Evolutionary conservation across 2,113 vertebrate species (phyloP), one percentile per base, ranked within the genome.

Genomic region (Saguinus midas): DNA sequence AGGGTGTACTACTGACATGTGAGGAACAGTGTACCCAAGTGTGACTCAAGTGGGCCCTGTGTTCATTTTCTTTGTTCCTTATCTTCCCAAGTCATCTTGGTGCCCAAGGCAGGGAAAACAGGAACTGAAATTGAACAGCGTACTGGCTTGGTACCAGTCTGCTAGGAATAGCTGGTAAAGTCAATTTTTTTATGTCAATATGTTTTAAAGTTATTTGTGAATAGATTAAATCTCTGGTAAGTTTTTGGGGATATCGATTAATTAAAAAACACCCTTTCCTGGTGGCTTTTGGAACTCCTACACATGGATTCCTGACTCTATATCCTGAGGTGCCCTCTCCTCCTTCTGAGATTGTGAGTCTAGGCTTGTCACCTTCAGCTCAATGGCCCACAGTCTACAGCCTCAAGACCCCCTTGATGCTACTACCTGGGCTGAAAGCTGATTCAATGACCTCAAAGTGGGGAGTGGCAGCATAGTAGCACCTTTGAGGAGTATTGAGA

Each of bases 201-300:
- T 79, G 50, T 91, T 91, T 81, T 97, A 79, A 61, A 93, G 32
- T 92, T 96, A 96, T 75, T 87, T 80, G 32, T 93, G 80, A 48
- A 79, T 93, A 96, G 68, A 79, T 43, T 95, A 94, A 93, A 17
- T 94, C 73, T 94, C 50, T 97, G 29, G 45, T 64, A 94, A 64
- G 21, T 87, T 85, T 96, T 76, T 20, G 85, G 58, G 50, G 50
- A 37, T 70, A 76, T 91, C 45, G 43, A 66, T 85, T 79, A 88
- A 75, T 20, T 73, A 88, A 23, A 37, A 92, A 87, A 75, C 23
- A n/a, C 4, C 32, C 13, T 92, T 96, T 6, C 25, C 61, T 98
- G n/a, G n/a, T 78, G 72, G 73, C 52, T 95, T 11, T 92, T 37
- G 43, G 37, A 16, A 85, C 16, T 57, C n/a, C 40, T 86, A 45